Evolutionary conservation across 2,888 invertebrate genomes (phyloP).

Genomic region (Cataglyphis albicans): DNA sequence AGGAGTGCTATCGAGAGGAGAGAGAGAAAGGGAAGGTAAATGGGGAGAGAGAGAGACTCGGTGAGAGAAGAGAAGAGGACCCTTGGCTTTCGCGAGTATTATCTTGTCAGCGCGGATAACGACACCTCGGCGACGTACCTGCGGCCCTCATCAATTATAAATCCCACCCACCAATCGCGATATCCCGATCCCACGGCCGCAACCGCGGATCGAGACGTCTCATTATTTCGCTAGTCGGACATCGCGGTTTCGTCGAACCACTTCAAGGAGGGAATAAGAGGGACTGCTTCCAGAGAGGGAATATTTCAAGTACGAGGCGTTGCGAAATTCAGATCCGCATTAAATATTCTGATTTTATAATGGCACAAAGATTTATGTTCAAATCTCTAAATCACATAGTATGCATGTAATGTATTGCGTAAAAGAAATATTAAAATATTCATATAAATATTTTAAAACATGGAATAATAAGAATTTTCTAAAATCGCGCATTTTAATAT

Average conservation of each 20-base stretch:
- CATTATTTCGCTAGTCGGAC: slow-evolving; percentile 75
- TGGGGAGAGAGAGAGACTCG: slow-evolving; percentile 63
- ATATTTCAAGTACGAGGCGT: slow-evolving; percentile 4
- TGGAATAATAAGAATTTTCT: background rate
- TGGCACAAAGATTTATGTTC: background rate
- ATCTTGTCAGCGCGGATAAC: slow-evolving; percentile 84
- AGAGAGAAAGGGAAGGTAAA: slow-evolving; percentile 66
- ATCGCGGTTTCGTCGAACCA: slow-evolving; percentile 69
- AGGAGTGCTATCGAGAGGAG: slow-evolving; percentile 77
- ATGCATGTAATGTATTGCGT: background rate
- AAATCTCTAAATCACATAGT: background rate
- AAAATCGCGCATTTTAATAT: background rate
- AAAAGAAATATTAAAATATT: slow-evolving; percentile 13
- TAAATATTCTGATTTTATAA: background rate
- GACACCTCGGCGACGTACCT: slow-evolving; percentile 82
- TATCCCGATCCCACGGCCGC: slow-evolving; percentile 75
- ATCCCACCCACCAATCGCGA: slow-evolving; percentile 79
- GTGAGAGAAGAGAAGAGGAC: slow-evolving; percentile 57
- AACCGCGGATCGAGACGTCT: slow-evolving; percentile 78
- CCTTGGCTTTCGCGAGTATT: slow-evolving; percentile 82
- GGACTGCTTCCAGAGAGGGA: background rate
- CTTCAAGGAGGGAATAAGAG: background rate
- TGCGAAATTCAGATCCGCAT: background rate
- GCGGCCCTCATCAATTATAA: slow-evolving; percentile 84
- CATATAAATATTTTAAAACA: background rate